These are phyloP conservation scores for Tiliacea aurago DNA, from an alignment of 2,888 invertebrate genomes.

Conservation along the genomic window DNA sequence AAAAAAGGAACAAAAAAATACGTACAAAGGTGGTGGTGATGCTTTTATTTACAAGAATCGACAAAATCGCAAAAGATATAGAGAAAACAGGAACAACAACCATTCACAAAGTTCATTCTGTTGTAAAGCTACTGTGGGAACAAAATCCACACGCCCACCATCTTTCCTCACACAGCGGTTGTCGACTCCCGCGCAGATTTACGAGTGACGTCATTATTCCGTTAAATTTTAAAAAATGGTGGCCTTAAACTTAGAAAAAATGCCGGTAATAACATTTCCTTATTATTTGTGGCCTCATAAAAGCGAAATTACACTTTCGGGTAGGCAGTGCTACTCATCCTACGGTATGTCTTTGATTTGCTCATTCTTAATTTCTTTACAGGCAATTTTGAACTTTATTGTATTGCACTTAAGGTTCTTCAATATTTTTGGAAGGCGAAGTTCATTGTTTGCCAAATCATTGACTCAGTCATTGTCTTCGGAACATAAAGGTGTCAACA, in stretches of 20 bases:
- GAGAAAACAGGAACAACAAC: not conserved
- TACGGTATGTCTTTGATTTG: constrained; percentile 10
- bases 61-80: not conserved
- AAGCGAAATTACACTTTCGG: constrained; percentile 61
- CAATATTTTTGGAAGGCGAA: constrained; percentile 4
- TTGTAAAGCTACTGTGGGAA: constrained; percentile 23
- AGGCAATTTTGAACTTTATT: constrained; percentile 32
- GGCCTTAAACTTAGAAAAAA: constrained; percentile 55
- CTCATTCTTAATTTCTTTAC: not conserved
- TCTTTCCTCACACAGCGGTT: constrained; percentile 4
- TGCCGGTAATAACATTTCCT: constrained; percentile 60
- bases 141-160: constrained; percentile 17
- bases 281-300: constrained; percentile 66
- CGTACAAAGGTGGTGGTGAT: too few relatives aligned
- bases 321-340: constrained; percentile 48
- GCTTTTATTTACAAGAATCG: constrained; percentile 11
- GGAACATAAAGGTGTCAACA: constrained; percentile 78
- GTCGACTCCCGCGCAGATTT: constrained; percentile 47
- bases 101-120: not conserved
- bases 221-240: constrained; percentile 42
- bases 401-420: accelerated
- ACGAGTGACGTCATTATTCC: constrained; percentile 42
- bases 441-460: constrained; percentile 52
- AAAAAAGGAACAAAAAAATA: too few relatives aligned
- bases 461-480: constrained; percentile 79